Evolutionary conservation across 1,140 invertebrate genomes (phyloP).

Genomic region (Drosophila malerkotliana): DNA sequence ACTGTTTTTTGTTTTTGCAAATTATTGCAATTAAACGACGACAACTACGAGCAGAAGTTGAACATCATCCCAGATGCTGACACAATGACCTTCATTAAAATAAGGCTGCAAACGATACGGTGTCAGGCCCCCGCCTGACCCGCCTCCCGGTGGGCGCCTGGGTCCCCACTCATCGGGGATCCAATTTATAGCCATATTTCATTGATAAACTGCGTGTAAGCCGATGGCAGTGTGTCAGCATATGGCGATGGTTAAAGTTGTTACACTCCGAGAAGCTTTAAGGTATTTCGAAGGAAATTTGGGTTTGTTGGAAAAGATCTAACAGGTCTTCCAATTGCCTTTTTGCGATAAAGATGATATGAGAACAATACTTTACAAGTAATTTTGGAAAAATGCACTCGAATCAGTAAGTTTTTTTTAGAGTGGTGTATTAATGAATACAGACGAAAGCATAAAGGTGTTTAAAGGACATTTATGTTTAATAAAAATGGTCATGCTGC

Average conservation of each 20-base stretch:
- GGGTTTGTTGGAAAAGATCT: no score
- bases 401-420: no score
- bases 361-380: no score
- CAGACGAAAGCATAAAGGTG: no score
- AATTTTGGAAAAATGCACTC: no score
- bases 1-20: slow-evolving; percentile 44
- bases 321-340: no score
- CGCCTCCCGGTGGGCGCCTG: slow-evolving; percentile 11
- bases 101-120: slow-evolving; percentile 51
- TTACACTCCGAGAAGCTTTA: slow-evolving; percentile 3
- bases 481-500: no score
- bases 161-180: slow-evolving; percentile 25
- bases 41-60: slow-evolving; percentile 36
- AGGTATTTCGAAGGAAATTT: not conserved
- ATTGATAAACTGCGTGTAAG: slow-evolving; percentile 66
- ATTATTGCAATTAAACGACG: slow-evolving; percentile 73
- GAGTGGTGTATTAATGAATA: no score
- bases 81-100: slow-evolving; percentile 71
- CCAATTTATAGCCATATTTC: slow-evolving; percentile 74
- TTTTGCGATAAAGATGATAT: no score
- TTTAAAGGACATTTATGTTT: no score
- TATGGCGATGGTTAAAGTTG: slow-evolving; percentile 33
- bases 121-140: slow-evolving; percentile 15
- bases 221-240: slow-evolving; percentile 33
- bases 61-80: slow-evolving; percentile 28